Base-by-base conservation (phyloP, 2,888 invertebrate genomes). In the Parthenolecanium corni region DNA sequence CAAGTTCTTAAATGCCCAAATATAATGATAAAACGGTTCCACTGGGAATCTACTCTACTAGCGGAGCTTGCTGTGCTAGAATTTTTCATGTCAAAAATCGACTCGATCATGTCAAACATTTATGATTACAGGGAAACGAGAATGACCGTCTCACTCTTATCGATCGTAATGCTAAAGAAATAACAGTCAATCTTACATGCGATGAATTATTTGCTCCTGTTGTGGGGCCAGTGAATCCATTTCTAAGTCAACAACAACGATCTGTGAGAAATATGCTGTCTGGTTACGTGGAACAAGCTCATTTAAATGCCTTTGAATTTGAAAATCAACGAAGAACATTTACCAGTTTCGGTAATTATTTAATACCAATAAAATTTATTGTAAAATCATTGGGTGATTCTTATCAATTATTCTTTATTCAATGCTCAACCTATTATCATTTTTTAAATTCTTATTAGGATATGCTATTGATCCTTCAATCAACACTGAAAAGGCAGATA, bases 241-340 rank as follows among this genome's bases (percentile, higher is more conserved):
- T 87, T 72, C 85, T 89, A 74, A 92, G 94, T 0, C 83, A 87
- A 71, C 93, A 94, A 71, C 87, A 92, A 77, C 82, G 80, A 67
- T 89, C 95, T 0, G 78, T 80, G 5, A 86, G 91, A 71, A 98
- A 98, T 72, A 94, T 88, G 70, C 76, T 97, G 12, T 85, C 96
- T 0, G 98, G 98, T 1, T 94, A 82, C 75, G 89, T 95, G 0
- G 98, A 98, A 72, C 84, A 86, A 67, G 94, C 96, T 0, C 92
- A 96, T 73, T 84, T 98, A 54, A 96, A 89, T 75, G 89, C 90
- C 69, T 98, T 98, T 74, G 91, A 95, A 70, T 97, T 97, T 80
- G 97, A 97, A 74, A 92, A 90, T 73, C 95, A 97, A 72, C 79
- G 96, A 64, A 77, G 93, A 70, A 96, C 95, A 18, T 97, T 97